Conservation (phyloP, 2,113 vertebrate species). For the Tachycineta bicolor region DNA sequence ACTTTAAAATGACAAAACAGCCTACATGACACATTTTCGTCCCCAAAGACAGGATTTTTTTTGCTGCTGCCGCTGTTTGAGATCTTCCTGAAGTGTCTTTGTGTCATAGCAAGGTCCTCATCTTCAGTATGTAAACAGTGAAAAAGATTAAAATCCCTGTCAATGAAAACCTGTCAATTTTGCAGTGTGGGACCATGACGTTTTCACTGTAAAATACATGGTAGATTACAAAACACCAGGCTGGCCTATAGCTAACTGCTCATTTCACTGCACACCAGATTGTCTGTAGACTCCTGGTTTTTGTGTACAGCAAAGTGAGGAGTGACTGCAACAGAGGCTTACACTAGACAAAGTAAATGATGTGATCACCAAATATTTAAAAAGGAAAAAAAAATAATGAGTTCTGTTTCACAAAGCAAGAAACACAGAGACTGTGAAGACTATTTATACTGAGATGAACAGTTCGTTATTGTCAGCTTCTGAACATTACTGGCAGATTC, state of each 20-base stretch:
- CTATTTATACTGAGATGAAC: not conserved
- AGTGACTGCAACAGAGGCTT: not conserved
- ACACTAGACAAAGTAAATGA: not conserved
- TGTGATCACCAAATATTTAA: not conserved
- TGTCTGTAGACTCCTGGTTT: not conserved
- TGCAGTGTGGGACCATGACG: not conserved
- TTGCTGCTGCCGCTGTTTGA: not conserved
- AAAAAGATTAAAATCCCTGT: constrained; percentile 13
- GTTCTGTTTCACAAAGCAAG: not conserved
- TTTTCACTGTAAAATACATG: not conserved
- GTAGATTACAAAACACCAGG: not conserved
- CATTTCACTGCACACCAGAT: not conserved
- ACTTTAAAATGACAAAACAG: constrained; percentile 7
- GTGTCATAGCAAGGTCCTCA: not conserved
- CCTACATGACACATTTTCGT: not conserved
- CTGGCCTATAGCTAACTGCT: not conserved
- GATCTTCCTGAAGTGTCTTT: not conserved
- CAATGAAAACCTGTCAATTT: not conserved
- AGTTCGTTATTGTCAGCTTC: not conserved
- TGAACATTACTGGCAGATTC: not conserved
- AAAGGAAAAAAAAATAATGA: not conserved
- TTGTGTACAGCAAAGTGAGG: not conserved
- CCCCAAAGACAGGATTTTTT: not conserved
- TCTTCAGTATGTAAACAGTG: not conserved
- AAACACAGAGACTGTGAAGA: not conserved